Evolutionary conservation across 2,797 vertebrate genomes (phyloP).

Genomic region (Gambelia wislizenii): DNA sequence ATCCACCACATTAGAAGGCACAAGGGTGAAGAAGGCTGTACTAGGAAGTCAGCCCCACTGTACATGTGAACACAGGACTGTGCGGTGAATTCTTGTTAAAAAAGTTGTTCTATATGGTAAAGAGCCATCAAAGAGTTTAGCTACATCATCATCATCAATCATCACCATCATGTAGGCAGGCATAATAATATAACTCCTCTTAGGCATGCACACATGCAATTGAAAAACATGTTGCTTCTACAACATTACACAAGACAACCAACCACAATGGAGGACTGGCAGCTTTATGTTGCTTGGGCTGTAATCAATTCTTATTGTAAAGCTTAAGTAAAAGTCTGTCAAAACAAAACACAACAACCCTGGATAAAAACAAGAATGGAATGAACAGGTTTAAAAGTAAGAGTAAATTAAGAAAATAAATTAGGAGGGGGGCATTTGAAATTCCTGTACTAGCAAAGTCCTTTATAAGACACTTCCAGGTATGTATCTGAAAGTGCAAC

Average conservation of each 20-base stretch:
- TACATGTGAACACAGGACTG: constrained; percentile 18
- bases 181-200: constrained; percentile 67
- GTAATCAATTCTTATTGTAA: constrained; percentile 48
- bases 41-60: neutral
- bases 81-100: constrained; percentile 48
- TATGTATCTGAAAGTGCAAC: constrained; percentile 60
- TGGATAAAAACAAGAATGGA: constrained; percentile 48
- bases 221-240: constrained; percentile 55
- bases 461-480: constrained; percentile 46
- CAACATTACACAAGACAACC: constrained; percentile 64
- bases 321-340: constrained; percentile 43
- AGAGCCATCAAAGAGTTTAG: constrained; percentile 70
- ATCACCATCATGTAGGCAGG: constrained; percentile 64
- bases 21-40: neutral
- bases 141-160: constrained; percentile 61
- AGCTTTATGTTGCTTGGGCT: constrained; percentile 49
- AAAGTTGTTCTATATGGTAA: constrained; percentile 65
- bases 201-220: constrained; percentile 70
- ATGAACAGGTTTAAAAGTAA: constrained; percentile 39
- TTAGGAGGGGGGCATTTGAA: neutral
- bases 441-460: constrained; percentile 53
- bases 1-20: neutral
- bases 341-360: constrained; percentile 49
- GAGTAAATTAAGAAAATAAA: constrained; percentile 65
- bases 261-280: constrained; percentile 31